These are phyloP conservation scores for Drosophila aff. DNA, from an alignment of 1,140 invertebrate species.

Conservation along the genomic window DNA sequence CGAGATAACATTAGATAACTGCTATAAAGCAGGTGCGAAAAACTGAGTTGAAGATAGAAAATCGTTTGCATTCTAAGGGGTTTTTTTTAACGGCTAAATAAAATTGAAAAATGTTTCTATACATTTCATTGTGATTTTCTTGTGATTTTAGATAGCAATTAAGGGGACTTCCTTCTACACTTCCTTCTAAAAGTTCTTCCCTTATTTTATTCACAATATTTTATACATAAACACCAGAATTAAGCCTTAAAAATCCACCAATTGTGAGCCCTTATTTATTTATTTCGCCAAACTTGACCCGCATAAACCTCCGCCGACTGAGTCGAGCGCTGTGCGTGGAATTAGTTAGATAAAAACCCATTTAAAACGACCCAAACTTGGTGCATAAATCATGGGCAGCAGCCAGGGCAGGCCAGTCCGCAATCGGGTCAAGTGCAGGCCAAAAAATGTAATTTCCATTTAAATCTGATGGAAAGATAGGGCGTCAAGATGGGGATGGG, in stretches of 20 bases:
- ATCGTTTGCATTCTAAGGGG: too few species aligned
- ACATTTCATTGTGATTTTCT: neutral
- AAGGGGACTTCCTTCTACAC: neutral
- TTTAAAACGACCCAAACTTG: conserved; percentile 33
- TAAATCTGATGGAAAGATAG: neutral
- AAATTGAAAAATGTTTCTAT: neutral
- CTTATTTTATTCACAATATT: neutral
- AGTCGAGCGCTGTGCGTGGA: conserved; percentile 22
- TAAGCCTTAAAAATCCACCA: neutral
- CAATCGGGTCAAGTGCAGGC: conserved; percentile 65
- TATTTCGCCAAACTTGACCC: conserved; percentile 3
- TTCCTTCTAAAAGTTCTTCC: neutral
- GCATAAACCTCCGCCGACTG: conserved; percentile 22
- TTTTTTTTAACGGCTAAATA: neutral
- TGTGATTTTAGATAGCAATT: neutral
- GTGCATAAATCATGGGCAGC: conserved; percentile 33
- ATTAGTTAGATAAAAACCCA: conserved; percentile 44
- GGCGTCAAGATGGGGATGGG: neutral
- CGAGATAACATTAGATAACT: neutral
- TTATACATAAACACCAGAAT: neutral
- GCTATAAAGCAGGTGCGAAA: conserved; percentile 4
- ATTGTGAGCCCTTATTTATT: neutral
- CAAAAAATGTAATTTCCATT: conserved; percentile 27
- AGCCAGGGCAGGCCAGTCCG: neutral
- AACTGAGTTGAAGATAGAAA: neutral